phyloP scores from a whole-genome alignment of 1,140 invertebrate species.

The Drosophila baimaii region DNA sequence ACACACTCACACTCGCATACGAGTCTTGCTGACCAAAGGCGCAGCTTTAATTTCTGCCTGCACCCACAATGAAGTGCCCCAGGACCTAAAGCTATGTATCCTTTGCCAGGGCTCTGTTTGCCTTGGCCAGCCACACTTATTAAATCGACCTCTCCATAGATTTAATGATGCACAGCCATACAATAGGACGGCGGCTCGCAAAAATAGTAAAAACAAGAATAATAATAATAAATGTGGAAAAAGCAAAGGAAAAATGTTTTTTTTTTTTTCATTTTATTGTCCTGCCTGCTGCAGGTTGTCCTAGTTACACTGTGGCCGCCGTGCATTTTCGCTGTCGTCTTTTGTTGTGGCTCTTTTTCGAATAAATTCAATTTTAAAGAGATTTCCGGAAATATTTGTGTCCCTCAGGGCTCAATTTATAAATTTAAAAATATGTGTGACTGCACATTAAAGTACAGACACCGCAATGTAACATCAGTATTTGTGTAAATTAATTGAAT shows the following conservation, averaged over 20 bases:
- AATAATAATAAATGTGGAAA: conserved; percentile 51
- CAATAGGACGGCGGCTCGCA: conserved; percentile 41
- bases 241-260: conserved; percentile 34
- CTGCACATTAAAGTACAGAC: not conserved
- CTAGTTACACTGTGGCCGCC: conserved; percentile 52
- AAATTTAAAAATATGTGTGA: not conserved
- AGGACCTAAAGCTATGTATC: conserved; percentile 37
- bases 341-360: conserved; percentile 36
- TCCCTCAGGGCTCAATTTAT: not conserved
- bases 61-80: conserved; percentile 24
- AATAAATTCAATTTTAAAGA: conserved; percentile 29
- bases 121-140: conserved; percentile 68
- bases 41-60: conserved; percentile 58
- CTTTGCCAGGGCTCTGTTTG: conserved; percentile 42
- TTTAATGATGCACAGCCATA: conserved; percentile 68
- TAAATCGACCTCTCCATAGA: conserved; percentile 75
- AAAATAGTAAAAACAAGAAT: conserved; percentile 40
- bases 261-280: conserved; percentile 56
- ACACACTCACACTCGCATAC: conserved; percentile 6
- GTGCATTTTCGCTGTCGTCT: conserved; percentile 41
- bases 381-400: not conserved
- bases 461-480: not conserved
- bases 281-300: conserved; percentile 44
- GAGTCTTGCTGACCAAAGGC: conserved; percentile 36
- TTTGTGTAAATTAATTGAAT: not conserved